phyloP scores from a whole-genome alignment of 2,113 vertebrate species.

The Paracanthobrama guichenoti region DNA sequence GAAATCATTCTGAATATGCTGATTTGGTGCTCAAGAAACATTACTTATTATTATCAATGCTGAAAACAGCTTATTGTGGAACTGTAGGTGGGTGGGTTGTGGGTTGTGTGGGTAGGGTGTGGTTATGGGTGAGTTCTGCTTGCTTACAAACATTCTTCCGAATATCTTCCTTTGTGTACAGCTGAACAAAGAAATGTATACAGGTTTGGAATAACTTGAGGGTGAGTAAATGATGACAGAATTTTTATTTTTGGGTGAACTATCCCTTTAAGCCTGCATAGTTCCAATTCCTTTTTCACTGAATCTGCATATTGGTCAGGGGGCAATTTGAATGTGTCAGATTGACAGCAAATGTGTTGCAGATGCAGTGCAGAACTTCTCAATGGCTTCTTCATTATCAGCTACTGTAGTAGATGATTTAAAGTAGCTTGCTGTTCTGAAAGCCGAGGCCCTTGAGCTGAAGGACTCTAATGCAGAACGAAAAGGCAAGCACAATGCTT shows the following conservation, averaged over 20 bases:
- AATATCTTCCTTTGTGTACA: too few species aligned
- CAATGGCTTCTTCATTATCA: conserved; percentile 35
- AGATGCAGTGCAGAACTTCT: conserved; percentile 39
- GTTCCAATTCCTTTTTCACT: background rate
- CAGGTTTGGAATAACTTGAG: too few species aligned
- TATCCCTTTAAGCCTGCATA: background rate
- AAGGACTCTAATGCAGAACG: conserved; percentile 24
- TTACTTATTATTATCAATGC: too few species aligned
- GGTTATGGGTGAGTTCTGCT: too few species aligned
- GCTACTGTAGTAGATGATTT: conserved; percentile 34
- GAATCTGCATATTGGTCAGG: background rate
- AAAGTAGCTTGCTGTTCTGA: conserved; percentile 21
- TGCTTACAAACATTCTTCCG: too few species aligned
- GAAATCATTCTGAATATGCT: background rate
- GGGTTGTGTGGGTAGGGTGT: too few species aligned
- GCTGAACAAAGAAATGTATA: too few species aligned
- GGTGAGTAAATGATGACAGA: too few species aligned
- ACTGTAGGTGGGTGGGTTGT: too few species aligned
- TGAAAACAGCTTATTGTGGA: too few species aligned
- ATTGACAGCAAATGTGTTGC: background rate
- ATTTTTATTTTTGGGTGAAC: too few species aligned
- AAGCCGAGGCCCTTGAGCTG: conserved; percentile 16
- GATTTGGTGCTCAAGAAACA: background rate
- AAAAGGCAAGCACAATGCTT: conserved; percentile 47
- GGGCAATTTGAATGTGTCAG: background rate